These are phyloP conservation scores for Podarcis cretensis DNA, from an alignment of 2,113 vertebrate species.

Conservation along the genomic window DNA sequence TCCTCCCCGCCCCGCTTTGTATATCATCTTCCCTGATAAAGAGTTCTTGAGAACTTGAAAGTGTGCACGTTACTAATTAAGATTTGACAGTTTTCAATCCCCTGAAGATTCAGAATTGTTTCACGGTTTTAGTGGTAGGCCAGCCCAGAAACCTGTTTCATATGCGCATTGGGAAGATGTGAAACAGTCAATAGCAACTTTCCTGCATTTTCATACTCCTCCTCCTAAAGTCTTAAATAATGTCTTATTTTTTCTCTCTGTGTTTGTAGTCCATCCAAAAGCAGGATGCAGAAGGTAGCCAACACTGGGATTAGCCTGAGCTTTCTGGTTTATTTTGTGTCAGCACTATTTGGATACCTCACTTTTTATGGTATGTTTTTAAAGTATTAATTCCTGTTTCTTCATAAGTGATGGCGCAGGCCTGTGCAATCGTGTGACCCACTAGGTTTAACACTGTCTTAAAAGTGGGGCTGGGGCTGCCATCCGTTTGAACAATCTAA, in stretches of 20 bases:
- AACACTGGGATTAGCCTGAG: constrained; percentile 87
- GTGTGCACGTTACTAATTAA: no score
- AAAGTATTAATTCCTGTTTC: not conserved
- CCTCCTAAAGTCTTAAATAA: not conserved
- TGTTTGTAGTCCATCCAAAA: constrained; percentile 86
- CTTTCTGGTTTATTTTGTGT: constrained; percentile 88
- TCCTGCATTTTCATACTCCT: not conserved
- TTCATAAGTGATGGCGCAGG: constrained; percentile 1
- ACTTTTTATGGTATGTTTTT: constrained; percentile 92
- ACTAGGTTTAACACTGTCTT: not conserved
- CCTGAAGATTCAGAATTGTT: no score
- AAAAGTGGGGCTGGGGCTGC: not conserved
- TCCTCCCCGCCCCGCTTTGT: not conserved
- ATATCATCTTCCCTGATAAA: no score
- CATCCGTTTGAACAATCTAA: not conserved
- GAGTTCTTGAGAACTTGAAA: no score
- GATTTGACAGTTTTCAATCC: no score
- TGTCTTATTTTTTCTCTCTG: constrained; percentile 1
- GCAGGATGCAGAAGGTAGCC: constrained; percentile 90
- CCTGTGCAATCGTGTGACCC: not conserved
- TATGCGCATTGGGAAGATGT: not conserved
- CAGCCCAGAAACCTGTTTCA: no score
- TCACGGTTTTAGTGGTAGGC: no score
- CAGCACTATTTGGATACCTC: constrained; percentile 95
- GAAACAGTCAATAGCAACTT: not conserved